Evolutionary conservation across 2,113 vertebrate species (phyloP).

Genomic region (Coptodon rendalli): DNA sequence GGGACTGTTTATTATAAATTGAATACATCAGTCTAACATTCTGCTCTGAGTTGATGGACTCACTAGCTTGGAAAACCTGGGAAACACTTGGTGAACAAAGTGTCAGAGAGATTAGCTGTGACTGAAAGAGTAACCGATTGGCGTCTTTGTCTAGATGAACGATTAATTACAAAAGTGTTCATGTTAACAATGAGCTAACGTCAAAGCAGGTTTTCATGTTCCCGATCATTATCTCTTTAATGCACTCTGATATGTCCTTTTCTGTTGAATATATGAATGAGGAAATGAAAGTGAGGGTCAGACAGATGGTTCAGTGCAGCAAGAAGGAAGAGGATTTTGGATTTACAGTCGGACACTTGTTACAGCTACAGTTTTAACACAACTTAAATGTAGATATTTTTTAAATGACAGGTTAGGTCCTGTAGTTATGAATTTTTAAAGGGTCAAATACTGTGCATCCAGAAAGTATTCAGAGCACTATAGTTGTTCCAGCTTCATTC

Average conservation of each 20-base stretch:
- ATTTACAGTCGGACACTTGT: background rate
- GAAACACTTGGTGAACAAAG: background rate
- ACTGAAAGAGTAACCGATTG: background rate
- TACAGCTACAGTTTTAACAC: background rate
- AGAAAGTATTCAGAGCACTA: background rate
- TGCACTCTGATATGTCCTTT: background rate
- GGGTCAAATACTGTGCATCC: no score
- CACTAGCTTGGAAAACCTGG: accelerated
- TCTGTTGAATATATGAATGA: background rate
- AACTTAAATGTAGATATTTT: background rate
- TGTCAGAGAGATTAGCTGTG: background rate
- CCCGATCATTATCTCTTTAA: accelerated
- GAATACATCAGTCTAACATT: background rate
- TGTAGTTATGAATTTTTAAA: no score
- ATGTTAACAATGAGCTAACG: background rate
- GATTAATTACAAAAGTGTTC: background rate
- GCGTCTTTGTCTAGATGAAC: background rate
- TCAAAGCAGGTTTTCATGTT: accelerated
- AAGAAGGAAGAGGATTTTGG: background rate
- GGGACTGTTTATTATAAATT: background rate
- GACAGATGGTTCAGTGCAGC: background rate
- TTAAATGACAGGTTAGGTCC: no score
- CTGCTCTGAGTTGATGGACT: accelerated
- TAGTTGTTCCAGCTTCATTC: accelerated
- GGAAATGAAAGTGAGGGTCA: accelerated